phyloP scores from a whole-genome alignment of 2,888 invertebrate species.

The Dendrolimus houi region DNA sequence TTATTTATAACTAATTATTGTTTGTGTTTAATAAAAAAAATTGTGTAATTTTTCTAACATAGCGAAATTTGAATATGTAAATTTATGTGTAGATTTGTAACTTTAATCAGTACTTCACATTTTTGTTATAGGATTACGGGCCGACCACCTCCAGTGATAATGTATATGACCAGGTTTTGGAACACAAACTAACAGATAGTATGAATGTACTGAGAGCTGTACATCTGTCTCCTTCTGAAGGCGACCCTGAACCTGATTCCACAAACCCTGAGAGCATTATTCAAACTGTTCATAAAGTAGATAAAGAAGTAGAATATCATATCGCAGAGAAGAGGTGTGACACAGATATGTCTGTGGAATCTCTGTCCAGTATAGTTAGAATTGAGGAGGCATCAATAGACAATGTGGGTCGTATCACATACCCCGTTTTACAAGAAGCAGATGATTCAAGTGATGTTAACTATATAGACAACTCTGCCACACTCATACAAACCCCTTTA shows the following conservation, averaged over 20 bases:
- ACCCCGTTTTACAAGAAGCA: constrained; percentile 58
- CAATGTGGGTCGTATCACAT: constrained; percentile 53
- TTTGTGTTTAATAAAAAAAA: no score
- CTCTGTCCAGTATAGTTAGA: constrained; percentile 58
- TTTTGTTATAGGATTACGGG: constrained; percentile 71
- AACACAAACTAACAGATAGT: constrained; percentile 64
- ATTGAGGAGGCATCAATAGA: constrained; percentile 58
- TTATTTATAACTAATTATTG: no score
- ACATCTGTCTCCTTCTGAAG: constrained; percentile 49
- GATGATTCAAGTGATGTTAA: constrained; percentile 58
- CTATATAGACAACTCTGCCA: constrained; percentile 57
- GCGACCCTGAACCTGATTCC: constrained; percentile 66
- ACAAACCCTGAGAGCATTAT: constrained; percentile 66
- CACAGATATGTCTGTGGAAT: constrained; percentile 57
- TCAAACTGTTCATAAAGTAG: constrained; percentile 51
- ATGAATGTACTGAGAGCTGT: constrained; percentile 65
- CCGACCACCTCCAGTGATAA: constrained; percentile 74
- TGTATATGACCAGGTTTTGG: constrained; percentile 63
- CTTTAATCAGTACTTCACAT: constrained; percentile 8
- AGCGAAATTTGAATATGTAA: no score
- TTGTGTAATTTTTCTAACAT: no score
- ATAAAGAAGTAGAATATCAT: constrained; percentile 62
- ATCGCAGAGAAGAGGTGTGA: constrained; percentile 54
- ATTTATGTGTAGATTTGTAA: not conserved
- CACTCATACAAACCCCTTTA: constrained; percentile 59